A percentile compares a stretch with the other conserved stretches of the same genome.
Evolutionary conservation across 2,797 vertebrate species (phyloP).

Genomic region (Pseudochromis fuscus): DNA sequence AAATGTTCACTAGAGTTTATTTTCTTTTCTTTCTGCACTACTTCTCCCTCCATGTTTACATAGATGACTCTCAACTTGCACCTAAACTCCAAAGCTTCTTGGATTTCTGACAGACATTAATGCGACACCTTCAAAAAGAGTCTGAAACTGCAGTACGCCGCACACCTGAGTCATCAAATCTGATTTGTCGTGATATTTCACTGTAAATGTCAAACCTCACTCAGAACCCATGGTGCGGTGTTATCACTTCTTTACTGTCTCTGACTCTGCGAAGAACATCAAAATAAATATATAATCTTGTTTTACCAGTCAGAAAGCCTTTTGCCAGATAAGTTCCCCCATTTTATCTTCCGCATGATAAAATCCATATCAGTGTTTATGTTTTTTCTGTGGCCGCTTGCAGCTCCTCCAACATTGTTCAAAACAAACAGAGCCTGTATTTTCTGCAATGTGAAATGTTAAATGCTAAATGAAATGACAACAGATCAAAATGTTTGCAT

Average conservation of each 20-base stretch:
- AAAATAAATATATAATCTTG: conserved; percentile 35
- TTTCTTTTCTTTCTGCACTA: background rate
- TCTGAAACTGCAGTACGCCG: background rate
- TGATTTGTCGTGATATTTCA: conserved; percentile 58
- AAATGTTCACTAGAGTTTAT: too few species aligned
- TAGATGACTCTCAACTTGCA: background rate
- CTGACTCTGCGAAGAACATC: conserved; percentile 35
- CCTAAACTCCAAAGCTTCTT: background rate
- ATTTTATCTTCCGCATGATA: conserved; percentile 18
- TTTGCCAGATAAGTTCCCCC: conserved; percentile 13
- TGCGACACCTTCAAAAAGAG: background rate
- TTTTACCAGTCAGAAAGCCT: conserved; percentile 44
- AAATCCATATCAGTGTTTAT: conserved; percentile 28
- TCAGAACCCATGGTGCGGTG: conserved; percentile 13
- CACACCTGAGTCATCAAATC: conserved; percentile 36
- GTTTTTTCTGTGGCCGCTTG: background rate
- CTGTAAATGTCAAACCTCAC: conserved; percentile 66
- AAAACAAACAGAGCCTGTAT: background rate
- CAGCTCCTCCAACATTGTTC: background rate
- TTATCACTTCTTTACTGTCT: conserved; percentile 39
- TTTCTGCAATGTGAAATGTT: background rate
- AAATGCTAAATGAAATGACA: conserved; percentile 8
- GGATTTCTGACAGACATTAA: conserved; percentile 1
- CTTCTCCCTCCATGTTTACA: background rate
- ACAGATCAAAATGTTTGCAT: background rate